Evolutionary conservation across 2,113 vertebrate species (phyloP), one percentile per base, ranked within the genome.

Genomic region (Ivindomyrus marchei): DNA sequence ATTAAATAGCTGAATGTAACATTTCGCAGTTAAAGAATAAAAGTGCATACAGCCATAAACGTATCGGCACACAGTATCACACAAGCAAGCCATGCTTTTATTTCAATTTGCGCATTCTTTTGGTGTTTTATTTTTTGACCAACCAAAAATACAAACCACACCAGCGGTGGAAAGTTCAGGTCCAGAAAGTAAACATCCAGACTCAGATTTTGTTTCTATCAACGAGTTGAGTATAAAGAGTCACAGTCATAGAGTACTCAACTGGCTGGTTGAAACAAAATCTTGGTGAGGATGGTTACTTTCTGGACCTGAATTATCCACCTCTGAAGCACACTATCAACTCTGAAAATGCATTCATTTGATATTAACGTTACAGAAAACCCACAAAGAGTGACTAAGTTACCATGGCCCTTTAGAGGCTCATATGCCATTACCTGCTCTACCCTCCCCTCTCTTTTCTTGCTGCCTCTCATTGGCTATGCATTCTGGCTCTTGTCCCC

Each of bases 401-500:
- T 77, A 42, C 15, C 36, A 39, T n/a, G 45, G 19, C 42, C 17
- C 24, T 47, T 13, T 2, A 85, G 21, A 13, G 45, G 83, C 83
- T 21, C 45, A 0, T 3, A n/a, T 53, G 85, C 85, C 10, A 31
- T 52, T 93, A 94, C 93, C 92, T 94, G 91, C 90, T 91, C 92
- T 90, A 56, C 36, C 58, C 85, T 45, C 36, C 46, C 56, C 45
- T 27, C n/a, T 6, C 66, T 27, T 31, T 84, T 70, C 84, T 86
- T 86, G 53, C 66, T 83, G 88, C 83, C 92, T 86, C 90, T 90
- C 90, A 89, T 47, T 36, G 89, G 90, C 89, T 92, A 89, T 46
- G 89, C 58, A 77, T 92, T 92, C 93, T 94, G 95, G 92, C 89
- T 93, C 91, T 88, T 95, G 90, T 95, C 94, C 92, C 93, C 91